Evolutionary conservation across 2,797 vertebrate genomes (phyloP), one percentile per base, ranked within the genome.

Genomic region (Anomalospiza imberbis): DNA sequence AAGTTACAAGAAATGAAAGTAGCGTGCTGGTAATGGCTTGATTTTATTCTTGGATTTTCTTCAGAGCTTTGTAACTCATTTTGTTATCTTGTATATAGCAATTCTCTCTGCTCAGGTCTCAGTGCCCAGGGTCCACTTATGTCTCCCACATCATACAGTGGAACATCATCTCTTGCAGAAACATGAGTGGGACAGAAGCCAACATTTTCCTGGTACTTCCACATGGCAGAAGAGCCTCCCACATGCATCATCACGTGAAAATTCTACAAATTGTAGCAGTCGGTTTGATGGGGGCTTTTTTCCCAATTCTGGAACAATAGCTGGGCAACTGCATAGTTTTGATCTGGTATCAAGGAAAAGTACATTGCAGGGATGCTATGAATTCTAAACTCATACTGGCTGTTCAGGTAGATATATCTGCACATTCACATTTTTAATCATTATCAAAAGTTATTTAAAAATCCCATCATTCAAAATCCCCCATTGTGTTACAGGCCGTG

Each of bases 131-230:
- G 21, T 45, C 8, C 24, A 12, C 17, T 77, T 47, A 28, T 50
- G 55, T 42, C n/a, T 86, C 47, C 26, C 13, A 17, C 7, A 40
- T n/a, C 18, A 29, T 20, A 48, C 0, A 0, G 29, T 40, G 19
- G 19, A 75, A 78, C 5, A 7, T 19, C 17, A 57, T 20, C 34
- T 61, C 57, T 74, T 74, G 61, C 19, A 57, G 65, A 86, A 86
- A 80, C 17, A 38, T 7, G 17, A 57, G 10, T 32, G 34, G 17
- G 61, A 80, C 38, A 92, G 53, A 94, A 87, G 61, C 10, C 6
- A 62, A 32, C 36, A 65, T 42, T 45, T 60, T 71, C 24, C 4
- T 5, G 26, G 4, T 36, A 26, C 42, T 87, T 75, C 8, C 29
- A 68, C 25, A n/a, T 6, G 14, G 44, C 36, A 68, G 17, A 90